phyloP scores from a whole-genome alignment of 2,888 invertebrate species.

The Melipona bicolor region DNA sequence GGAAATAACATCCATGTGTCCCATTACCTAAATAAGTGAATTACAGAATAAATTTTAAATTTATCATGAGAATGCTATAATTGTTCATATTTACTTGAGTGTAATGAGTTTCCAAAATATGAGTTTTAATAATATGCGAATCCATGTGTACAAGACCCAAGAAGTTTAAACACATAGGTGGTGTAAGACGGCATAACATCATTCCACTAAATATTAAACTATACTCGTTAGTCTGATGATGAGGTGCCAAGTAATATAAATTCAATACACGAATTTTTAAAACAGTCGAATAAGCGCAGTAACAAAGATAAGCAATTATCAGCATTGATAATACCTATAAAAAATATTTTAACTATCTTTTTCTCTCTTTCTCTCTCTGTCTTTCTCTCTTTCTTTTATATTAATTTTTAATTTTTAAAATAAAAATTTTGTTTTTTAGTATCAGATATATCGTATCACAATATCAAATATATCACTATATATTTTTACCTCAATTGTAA shows the following conservation, averaged over 20 bases:
- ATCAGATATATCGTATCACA: neutral
- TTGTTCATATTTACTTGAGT: conserved; percentile 89
- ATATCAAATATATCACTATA: neutral
- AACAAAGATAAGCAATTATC: conserved; percentile 97
- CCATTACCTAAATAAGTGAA: conserved; percentile 91
- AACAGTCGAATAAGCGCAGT: conserved; percentile 99
- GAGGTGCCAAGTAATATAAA: conserved; percentile 97
- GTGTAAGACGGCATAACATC: conserved; percentile 98
- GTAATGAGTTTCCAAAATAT: conserved; percentile 95
- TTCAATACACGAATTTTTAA: conserved; percentile 98
- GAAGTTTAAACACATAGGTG: conserved; percentile 99
- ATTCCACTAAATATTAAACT: conserved; percentile 99
- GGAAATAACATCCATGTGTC: conserved; percentile 99
- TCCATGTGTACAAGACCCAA: conserved; percentile 99
- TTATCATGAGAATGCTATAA: neutral
- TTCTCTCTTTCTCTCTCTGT: neutral
- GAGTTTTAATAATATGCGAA: conserved; percentile 94
- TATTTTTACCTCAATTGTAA: conserved; percentile 93
- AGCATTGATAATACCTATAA: conserved; percentile 94
- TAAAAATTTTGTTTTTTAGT: neutral
- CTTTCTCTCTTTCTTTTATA: neutral
- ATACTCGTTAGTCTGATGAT: conserved; percentile 99
- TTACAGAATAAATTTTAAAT: neutral
- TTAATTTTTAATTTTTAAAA: conserved; percentile 4
- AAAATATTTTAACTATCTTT: conserved; percentile 30